Base-by-base conservation (phyloP, 2,797 vertebrate genomes). In the Iguana delicatissima region DNA sequence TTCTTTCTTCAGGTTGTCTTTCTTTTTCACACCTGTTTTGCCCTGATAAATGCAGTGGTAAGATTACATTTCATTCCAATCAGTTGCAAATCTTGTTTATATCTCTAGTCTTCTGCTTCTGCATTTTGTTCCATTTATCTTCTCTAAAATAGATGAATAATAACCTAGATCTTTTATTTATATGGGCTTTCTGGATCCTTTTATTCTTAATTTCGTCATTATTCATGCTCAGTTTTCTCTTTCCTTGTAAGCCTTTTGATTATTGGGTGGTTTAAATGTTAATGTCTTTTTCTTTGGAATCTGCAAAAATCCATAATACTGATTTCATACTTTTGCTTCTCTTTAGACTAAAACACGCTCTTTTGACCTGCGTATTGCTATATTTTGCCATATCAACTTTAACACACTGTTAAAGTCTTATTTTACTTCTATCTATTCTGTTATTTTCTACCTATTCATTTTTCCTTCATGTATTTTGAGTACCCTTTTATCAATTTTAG, bases 1-100 rank as follows among this genome's bases (percentile, higher is more conserved):
- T 73, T 59, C 52, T 76, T 59, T 77, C 69, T 55, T 55, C n/a
- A 50, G 32, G n/a, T 86, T 55, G 50, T 86, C 72, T 77, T 86
- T 10, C 2, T 16, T 42, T 42, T 62, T 55, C 14, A 10, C 24
- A 76, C 50, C 13, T 38, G 7, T 7, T 42, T 59, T 77, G 35
- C 10, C 72, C 50, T 38, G n/a, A 76, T 77, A 59, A 59, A 42
- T 35, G 59, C 59, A 59, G 9, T 42, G 26, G 3, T 29, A 62
- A 57, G 55, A 26, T 76, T 59, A 77, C 13, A 59, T 86, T 77
- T 86, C n/a, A 69, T 86, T 55, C 52, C 52, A 42, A 86, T 29
- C 7, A 9, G 22, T 76, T 76, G 62, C 26, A 86, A 26, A 35
- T 42, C 52, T n/a, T 77, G 22, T 20, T 18, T 4, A 50, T 24